phyloP scores from a whole-genome alignment of 2,113 vertebrate species.

The Poicephalus meyeri region DNA sequence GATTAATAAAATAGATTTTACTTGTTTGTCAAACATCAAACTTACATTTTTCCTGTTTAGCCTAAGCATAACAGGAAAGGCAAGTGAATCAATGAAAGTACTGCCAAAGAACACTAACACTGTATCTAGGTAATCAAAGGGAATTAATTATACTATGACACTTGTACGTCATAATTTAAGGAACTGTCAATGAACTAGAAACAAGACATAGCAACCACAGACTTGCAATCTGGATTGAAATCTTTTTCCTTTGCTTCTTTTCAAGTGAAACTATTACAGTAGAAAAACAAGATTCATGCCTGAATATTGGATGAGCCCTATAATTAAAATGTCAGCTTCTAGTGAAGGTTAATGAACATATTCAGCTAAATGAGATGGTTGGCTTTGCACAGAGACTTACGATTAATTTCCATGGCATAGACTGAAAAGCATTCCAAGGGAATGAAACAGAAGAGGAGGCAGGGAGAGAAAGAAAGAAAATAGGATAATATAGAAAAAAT shows the following conservation, averaged over 20 bases:
- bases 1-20: not conserved
- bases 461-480: conserved; percentile 60
- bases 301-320: not conserved
- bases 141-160: not conserved
- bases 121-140: not conserved
- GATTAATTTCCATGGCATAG: conserved; percentile 99
- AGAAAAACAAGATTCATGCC: not conserved
- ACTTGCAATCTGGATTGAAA: not conserved
- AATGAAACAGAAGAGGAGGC: not conserved
- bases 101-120: not conserved
- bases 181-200: not conserved
- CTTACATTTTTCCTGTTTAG: not conserved
- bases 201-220: not conserved
- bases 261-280: not conserved
- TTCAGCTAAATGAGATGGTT: not conserved
- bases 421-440: conserved; percentile 76
- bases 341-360: not conserved
- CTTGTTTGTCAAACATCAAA: not conserved
- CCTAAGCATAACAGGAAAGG: not conserved
- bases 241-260: not conserved
- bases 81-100: not conserved
- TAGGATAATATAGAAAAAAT: conserved; percentile 14
- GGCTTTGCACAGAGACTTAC: conserved; percentile 81
- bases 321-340: not conserved
- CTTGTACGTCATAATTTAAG: not conserved